These are phyloP conservation scores for Ceratothoa steindachneri DNA, from an alignment of 2,888 invertebrate species.

Conservation along the genomic window DNA sequence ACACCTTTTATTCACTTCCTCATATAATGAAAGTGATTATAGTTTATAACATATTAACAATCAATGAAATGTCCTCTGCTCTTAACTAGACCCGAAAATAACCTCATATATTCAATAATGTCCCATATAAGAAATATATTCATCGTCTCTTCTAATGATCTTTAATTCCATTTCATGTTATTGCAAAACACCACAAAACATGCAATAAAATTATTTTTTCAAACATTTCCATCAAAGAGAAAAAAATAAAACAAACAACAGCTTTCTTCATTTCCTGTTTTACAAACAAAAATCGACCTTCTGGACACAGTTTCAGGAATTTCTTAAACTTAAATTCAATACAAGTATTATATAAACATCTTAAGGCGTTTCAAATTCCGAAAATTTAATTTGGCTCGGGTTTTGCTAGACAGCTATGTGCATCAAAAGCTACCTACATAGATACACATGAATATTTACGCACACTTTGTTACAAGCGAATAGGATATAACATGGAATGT, in stretches of 20 bases:
- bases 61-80: too few species aligned
- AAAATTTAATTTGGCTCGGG: neutral
- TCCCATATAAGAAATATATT: too few species aligned
- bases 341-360: neutral
- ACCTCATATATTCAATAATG: too few species aligned
- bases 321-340: neutral
- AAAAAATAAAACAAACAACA: neutral
- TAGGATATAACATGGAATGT: neutral
- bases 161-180: too few species aligned
- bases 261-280: neutral
- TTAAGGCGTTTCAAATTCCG: neutral
- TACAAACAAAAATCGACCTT: neutral
- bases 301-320: neutral
- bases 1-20: too few species aligned
- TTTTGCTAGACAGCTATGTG: neutral
- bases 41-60: too few species aligned
- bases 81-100: too few species aligned
- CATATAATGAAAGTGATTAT: too few species aligned
- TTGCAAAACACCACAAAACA: too few species aligned
- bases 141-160: too few species aligned
- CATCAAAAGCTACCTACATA: too few species aligned
- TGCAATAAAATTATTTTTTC: too few species aligned
- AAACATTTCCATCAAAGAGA: neutral
- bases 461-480: neutral
- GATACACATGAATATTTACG: neutral